phyloP scores from a whole-genome alignment of 2,797 vertebrate species.

The Darevskia mixta region DNA sequence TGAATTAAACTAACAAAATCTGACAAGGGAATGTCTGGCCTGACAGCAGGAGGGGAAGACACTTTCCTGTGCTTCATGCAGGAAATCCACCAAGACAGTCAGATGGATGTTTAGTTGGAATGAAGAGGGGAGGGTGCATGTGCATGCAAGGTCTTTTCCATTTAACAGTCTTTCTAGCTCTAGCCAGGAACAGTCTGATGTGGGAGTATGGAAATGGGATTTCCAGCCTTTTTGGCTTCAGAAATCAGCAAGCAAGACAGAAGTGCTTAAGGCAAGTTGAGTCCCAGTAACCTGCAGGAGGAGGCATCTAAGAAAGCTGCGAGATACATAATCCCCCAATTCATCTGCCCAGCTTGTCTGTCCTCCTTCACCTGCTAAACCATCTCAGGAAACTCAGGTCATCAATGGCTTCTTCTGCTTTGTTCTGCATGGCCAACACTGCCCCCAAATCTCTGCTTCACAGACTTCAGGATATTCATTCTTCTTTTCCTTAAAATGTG shows the following conservation, averaged over 20 bases:
- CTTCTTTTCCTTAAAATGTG: too few species aligned
- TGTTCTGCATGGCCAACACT: too few species aligned
- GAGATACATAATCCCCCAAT: too few species aligned
- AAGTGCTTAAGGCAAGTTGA: neutral
- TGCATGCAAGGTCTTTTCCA: neutral
- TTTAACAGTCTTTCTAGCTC: neutral
- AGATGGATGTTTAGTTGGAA: neutral
- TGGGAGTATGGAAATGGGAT: neutral
- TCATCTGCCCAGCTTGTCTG: too few species aligned
- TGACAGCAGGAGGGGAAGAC: neutral
- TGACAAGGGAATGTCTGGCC: conserved; percentile 5
- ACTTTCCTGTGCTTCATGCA: conserved; percentile 8
- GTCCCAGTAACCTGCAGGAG: too few species aligned
- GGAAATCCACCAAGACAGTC: neutral
- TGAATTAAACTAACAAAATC: neutral
- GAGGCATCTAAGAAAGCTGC: too few species aligned
- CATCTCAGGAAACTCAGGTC: too few species aligned
- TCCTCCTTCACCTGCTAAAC: too few species aligned
- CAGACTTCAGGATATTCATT: too few species aligned
- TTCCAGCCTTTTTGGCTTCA: neutral
- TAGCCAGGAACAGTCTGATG: neutral
- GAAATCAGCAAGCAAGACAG: neutral
- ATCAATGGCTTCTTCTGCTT: too few species aligned
- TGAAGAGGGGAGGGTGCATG: neutral
- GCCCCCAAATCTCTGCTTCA: too few species aligned